These are phyloP conservation scores for Tribolium freemani DNA, from an alignment of 2,888 invertebrate genomes.

Conservation along the genomic window DNA sequence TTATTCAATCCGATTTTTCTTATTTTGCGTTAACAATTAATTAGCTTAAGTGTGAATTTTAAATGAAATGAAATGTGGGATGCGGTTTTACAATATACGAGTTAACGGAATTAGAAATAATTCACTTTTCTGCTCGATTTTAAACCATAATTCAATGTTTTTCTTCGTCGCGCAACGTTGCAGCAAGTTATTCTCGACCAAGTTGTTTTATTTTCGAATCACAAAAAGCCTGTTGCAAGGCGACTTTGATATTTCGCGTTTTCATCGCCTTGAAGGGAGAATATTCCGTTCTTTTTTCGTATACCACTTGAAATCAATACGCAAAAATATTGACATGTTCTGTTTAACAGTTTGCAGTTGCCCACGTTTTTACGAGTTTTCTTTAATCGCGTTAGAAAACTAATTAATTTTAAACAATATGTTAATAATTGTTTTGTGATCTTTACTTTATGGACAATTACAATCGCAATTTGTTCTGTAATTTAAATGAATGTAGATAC, in stretches of 20 bases:
- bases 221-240: neutral
- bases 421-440: too few relatives aligned
- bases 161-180: neutral
- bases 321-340: too few relatives aligned
- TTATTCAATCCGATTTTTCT: neutral
- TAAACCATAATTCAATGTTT: neutral
- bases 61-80: neutral
- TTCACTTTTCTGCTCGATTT: neutral
- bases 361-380: too few relatives aligned
- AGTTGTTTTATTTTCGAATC: neutral
- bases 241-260: neutral
- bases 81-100: neutral
- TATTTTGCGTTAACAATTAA: neutral
- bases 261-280: neutral
- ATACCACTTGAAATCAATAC: neutral
- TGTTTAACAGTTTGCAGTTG: too few relatives aligned
- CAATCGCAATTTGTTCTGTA: too few relatives aligned
- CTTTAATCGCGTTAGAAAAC: too few relatives aligned
- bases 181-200: neutral
- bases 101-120: neutral
- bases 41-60: neutral
- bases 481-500: too few relatives aligned
- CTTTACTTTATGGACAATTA: too few relatives aligned
- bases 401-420: too few relatives aligned
- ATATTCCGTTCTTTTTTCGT: neutral